phyloP scores from a whole-genome alignment of 1,140 invertebrate species.

The Dreissena polymorpha region DNA sequence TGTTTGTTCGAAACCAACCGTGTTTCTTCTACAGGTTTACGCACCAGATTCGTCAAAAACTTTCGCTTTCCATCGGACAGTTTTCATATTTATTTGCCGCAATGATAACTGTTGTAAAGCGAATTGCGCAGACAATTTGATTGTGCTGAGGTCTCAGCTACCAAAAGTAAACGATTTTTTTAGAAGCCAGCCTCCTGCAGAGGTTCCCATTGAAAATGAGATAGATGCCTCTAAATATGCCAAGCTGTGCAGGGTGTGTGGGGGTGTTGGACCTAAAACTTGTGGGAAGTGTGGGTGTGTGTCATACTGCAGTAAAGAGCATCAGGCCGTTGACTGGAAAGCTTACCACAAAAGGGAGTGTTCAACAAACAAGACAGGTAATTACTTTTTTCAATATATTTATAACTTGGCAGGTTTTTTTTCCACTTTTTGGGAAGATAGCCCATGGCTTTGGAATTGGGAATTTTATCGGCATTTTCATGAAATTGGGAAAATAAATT shows the following conservation, averaged over 20 bases:
- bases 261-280: slow-evolving; percentile 85
- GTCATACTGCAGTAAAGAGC: slow-evolving; percentile 90
- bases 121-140: slow-evolving; percentile 86
- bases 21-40: slow-evolving; percentile 96
- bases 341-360: slow-evolving; percentile 85
- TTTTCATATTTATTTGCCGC: slow-evolving; percentile 94
- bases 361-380: neutral
- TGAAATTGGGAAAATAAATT: too few species aligned
- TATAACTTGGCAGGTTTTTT: too few species aligned
- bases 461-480: too few species aligned
- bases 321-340: slow-evolving; percentile 95
- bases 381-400: too few species aligned
- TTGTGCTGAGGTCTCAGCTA: slow-evolving; percentile 90
- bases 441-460: too few species aligned
- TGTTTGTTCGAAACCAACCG: slow-evolving; percentile 86
- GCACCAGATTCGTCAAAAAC: slow-evolving; percentile 83
- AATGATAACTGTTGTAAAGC: slow-evolving; percentile 86
- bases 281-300: slow-evolving; percentile 91
- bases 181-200: slow-evolving; percentile 84
- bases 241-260: slow-evolving; percentile 88
- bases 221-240: slow-evolving; percentile 63
- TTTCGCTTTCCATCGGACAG: slow-evolving; percentile 90
- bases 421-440: too few species aligned
- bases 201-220: slow-evolving; percentile 43
- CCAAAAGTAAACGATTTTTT: slow-evolving; percentile 90